Evolutionary conservation across 2,797 vertebrate species (phyloP), one percentile per base, ranked within the genome.

Genomic region (Gymnothorax javanicus): DNA sequence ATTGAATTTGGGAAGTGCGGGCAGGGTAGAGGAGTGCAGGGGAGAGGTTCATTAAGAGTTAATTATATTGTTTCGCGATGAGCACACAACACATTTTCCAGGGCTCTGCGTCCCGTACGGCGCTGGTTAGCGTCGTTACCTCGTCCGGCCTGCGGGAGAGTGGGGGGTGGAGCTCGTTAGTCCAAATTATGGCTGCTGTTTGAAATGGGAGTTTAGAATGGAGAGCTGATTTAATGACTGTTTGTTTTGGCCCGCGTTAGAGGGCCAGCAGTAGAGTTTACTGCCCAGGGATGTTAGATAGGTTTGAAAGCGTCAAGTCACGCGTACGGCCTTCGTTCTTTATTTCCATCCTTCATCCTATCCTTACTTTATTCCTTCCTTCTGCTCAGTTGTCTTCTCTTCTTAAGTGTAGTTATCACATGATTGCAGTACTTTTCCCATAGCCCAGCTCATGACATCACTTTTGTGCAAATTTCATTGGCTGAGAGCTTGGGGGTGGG

Each of bases 21-120:
- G 77, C 82, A 85, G 56, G 57, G 77, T 91, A 86, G 89, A 89
- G 89, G 86, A 85, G 60, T 88, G 91, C 93, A 96, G 95, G 90
- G 90, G 94, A 94, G 94, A 94, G 94, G 94, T 97, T 97, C 95
- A 97, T 97, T 96, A 96, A 96, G 94, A 97, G 95, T 97, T 97
- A 97, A 98, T 97, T 97, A 95, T 94, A 95, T 95, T 97, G 93
- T 96, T 97, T 95, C 94, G 96, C 89, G 89, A 91, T 86, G 89
- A 94, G 91, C 94, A 90, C 93, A 94, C 92, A 91, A 86, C 91
- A 89, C 89, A 94, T 95, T 95, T 95, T 95, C 91, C 87, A 90
- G 94, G 87, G 91, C 94, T 89, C 83, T 83, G 81, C 27, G 86
- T 90, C 94, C 93, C 93, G 87, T 92, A 93, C 91, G 92, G 92